A percentile compares a stretch with the other conserved stretches of the same genome.
Conservation (phyloP, 2,888 invertebrate genomes). For the Diplolepis rosae region DNA sequence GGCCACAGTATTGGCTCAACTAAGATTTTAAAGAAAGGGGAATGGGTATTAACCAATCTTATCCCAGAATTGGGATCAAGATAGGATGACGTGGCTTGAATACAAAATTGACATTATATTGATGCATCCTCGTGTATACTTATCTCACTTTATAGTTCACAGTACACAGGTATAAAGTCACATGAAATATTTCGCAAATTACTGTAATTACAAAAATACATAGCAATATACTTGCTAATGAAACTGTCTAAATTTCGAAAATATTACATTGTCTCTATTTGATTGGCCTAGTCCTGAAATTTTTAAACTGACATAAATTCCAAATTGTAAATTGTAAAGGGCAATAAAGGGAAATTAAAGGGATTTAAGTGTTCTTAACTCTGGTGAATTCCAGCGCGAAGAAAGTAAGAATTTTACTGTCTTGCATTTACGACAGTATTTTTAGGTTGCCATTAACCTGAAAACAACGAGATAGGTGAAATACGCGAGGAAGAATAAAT, state of each 20-base stretch:
- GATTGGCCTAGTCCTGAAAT: too few relatives aligned
- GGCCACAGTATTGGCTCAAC: constrained; percentile 28
- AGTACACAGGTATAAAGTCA: too few relatives aligned
- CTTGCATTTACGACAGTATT: not conserved
- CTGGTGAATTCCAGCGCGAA: not conserved
- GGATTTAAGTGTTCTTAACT: not conserved
- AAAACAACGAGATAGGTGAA: not conserved
- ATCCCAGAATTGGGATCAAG: not conserved
- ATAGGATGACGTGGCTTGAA: constrained; percentile 7
- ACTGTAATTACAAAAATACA: too few relatives aligned
- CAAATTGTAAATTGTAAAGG: not conserved
- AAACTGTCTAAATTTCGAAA: too few relatives aligned
- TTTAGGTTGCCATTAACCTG: not conserved
- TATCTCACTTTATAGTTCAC: not conserved
- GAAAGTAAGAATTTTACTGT: not conserved
- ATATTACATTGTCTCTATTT: too few relatives aligned
- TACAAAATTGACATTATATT: constrained; percentile 1
- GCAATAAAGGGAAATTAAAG: not conserved
- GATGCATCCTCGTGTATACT: not conserved
- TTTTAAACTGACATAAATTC: not conserved
- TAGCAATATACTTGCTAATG: too few relatives aligned
- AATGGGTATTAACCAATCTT: constrained; percentile 23
- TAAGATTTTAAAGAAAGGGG: constrained; percentile 42
- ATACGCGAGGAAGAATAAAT: not conserved
- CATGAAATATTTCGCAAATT: too few relatives aligned